Conservation (phyloP, 2,113 vertebrate species). For the Cairina moschata region DNA sequence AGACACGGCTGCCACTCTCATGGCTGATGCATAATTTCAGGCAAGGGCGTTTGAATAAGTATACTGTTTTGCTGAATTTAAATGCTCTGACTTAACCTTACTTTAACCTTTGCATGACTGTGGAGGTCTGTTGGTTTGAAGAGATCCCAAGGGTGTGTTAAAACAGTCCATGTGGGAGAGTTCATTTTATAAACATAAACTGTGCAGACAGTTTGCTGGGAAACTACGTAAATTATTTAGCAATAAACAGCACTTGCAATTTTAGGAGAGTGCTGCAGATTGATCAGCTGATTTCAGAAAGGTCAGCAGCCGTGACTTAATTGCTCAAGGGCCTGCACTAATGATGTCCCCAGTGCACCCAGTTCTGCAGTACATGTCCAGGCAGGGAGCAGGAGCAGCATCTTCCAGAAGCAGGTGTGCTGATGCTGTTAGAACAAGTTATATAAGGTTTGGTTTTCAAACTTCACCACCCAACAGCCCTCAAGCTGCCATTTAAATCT, state of each 20-base stretch:
- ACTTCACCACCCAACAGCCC: background rate
- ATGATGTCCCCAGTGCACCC: background rate
- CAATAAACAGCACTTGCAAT: background rate
- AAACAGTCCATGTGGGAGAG: background rate
- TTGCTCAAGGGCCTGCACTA: background rate
- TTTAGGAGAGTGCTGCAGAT: background rate
- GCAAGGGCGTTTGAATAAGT: background rate
- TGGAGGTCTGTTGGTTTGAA: background rate
- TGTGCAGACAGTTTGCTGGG: background rate
- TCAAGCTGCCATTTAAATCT: background rate
- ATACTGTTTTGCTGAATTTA: background rate
- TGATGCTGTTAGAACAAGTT: background rate
- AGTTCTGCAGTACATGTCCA: fast-evolving
- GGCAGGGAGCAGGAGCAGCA: background rate
- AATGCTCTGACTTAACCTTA: conserved; percentile 22
- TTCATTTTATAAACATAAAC: background rate
- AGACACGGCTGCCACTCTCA: background rate
- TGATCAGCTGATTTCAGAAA: conserved; percentile 11
- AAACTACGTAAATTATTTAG: conserved; percentile 2
- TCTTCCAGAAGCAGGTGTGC: fast-evolving
- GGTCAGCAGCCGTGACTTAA: background rate
- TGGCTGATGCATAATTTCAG: background rate
- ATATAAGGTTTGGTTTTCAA: background rate
- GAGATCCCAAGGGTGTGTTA: background rate
- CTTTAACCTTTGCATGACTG: conserved; percentile 10